These are phyloP conservation scores for Frankliniella fusca DNA, from an alignment of 2,888 invertebrate species.

Conservation along the genomic window DNA sequence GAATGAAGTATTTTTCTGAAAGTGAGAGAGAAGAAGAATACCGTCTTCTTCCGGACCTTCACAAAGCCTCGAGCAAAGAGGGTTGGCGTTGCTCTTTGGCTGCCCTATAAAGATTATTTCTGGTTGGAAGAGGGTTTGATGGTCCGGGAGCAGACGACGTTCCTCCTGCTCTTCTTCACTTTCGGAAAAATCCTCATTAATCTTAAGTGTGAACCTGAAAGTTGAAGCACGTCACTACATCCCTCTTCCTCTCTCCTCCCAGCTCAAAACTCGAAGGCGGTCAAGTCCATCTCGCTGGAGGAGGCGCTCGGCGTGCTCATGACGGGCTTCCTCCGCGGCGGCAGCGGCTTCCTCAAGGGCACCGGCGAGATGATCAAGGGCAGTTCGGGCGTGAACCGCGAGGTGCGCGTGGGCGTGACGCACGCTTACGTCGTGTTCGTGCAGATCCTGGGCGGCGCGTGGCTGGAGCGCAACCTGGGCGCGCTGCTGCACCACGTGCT, in stretches of 20 bases:
- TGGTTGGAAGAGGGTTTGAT: too few relatives aligned
- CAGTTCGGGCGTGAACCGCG: conserved; percentile 85
- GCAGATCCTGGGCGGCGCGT: conserved; percentile 86
- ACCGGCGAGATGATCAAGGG: conserved; percentile 94
- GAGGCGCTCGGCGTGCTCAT: conserved; percentile 88
- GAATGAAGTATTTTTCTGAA: neutral
- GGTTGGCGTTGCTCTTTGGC: too few relatives aligned
- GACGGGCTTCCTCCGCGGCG: conserved; percentile 91
- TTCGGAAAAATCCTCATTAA: too few relatives aligned
- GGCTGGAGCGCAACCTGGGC: conserved; percentile 90
- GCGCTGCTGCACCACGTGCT: conserved; percentile 83
- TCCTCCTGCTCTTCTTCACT: too few relatives aligned
- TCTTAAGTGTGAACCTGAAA: too few relatives aligned
- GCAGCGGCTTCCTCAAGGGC: conserved; percentile 89
- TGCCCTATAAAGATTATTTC: too few relatives aligned
- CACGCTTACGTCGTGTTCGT: conserved; percentile 96
- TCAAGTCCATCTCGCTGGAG: conserved; percentile 73
- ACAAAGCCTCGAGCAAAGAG: too few relatives aligned
- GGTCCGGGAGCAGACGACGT: too few relatives aligned
- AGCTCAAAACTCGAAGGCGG: conserved; percentile 48
- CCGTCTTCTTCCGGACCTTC: too few relatives aligned
- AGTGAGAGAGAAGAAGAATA: too few relatives aligned
- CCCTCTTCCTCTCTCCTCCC: too few relatives aligned
- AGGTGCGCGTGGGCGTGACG: conserved; percentile 95
- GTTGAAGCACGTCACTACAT: too few relatives aligned